Percentiles rank a stretch among this genome's conserved stretches.
Conservation (phyloP, 37 sponge, comb jelly and placozoan species). For the Lycopodina hypogea region DNA sequence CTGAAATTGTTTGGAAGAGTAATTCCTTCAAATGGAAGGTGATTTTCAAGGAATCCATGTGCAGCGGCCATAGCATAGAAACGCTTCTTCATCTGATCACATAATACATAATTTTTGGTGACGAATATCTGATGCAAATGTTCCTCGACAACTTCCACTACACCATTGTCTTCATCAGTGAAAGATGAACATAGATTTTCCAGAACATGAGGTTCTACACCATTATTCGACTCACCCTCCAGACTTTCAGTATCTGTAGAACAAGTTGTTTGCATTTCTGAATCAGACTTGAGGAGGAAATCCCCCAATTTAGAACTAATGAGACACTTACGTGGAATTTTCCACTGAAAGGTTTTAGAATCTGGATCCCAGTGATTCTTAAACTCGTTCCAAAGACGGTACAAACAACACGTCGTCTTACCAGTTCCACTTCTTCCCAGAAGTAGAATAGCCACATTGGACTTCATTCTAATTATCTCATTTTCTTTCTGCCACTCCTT, state of each 20-base stretch:
- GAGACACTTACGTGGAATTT: constrained; percentile 22
- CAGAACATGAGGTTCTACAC: neutral
- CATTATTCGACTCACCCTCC: neutral
- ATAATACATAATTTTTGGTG: constrained; percentile 80
- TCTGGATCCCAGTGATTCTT: constrained; percentile 60
- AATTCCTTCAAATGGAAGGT: constrained; percentile 28
- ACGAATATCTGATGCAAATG: constrained; percentile 81
- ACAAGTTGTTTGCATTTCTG: too few relatives aligned
- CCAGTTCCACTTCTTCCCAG: constrained; percentile 89
- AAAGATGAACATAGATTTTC: neutral
- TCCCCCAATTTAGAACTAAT: neutral
- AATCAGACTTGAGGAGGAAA: neutral
- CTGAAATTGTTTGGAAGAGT: constrained; percentile 19
- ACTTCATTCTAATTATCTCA: constrained; percentile 64
- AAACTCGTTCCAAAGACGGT: constrained; percentile 77
- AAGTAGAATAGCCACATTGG: constrained; percentile 52
- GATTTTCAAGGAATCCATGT: constrained; percentile 5
- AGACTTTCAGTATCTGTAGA: neutral
- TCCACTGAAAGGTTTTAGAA: neutral
- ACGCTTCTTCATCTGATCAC: constrained; percentile 61
- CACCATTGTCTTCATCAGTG: neutral
- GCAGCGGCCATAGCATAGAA: constrained; percentile 60
- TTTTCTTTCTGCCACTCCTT: constrained; percentile 81
- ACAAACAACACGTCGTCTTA: constrained; percentile 85
- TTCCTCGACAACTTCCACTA: neutral